phyloP scores from a whole-genome alignment of 2,113 vertebrate genomes.

The Orthonyx spaldingii region DNA sequence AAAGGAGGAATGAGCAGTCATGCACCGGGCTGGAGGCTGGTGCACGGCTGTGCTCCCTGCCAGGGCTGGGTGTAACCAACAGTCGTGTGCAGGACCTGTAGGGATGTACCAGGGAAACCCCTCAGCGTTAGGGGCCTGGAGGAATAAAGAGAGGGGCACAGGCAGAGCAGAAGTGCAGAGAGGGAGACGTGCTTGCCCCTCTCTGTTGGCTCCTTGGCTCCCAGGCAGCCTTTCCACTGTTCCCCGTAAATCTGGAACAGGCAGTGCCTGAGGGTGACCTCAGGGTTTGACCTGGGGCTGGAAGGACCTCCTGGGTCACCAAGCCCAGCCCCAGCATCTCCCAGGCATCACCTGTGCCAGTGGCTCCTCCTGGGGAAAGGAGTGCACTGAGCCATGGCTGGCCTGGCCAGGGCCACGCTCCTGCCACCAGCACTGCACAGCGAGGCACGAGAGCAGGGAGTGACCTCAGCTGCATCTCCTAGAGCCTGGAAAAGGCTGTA shows the following conservation, averaged over 20 bases:
- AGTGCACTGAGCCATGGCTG: accelerated
- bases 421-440: accelerated
- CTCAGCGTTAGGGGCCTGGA: neutral
- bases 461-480: neutral
- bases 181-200: neutral
- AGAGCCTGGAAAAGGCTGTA: neutral
- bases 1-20: neutral
- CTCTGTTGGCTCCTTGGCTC: neutral
- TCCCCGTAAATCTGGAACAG: neutral
- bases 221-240: neutral
- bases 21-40: neutral
- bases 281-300: neutral
- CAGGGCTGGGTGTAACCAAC: neutral
- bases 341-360: neutral
- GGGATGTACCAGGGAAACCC: neutral
- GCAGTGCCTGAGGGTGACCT: neutral
- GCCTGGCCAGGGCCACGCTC: neutral
- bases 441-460: accelerated
- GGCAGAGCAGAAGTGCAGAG: neutral
- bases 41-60: accelerated
- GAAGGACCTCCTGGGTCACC: neutral
- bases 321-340: neutral
- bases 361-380: neutral
- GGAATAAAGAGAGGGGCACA: accelerated
- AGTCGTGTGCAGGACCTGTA: neutral